A percentile compares a stretch with the other conserved stretches of the same genome.
phyloP scores from a whole-genome alignment of 2,113 vertebrate species.

The Pseudopipra pipra region DNA sequence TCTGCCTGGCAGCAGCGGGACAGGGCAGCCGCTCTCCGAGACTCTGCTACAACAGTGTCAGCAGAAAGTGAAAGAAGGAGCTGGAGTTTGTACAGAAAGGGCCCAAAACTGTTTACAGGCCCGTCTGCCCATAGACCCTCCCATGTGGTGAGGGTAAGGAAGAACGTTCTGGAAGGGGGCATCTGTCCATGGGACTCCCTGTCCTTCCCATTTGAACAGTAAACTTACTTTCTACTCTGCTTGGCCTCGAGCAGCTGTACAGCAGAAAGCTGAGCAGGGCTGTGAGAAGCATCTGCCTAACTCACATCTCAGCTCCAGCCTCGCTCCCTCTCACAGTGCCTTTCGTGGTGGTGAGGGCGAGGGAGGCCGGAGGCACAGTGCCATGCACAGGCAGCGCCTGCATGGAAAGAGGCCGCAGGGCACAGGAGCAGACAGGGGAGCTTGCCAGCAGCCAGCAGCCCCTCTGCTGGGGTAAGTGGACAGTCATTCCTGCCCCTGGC shows the following conservation, averaged over 20 bases:
- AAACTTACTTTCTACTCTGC: rapidly evolving
- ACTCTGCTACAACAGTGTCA: not conserved
- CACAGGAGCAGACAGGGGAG: rapidly evolving
- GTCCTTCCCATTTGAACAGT: not conserved
- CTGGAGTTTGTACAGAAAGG: not conserved
- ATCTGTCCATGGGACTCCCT: rapidly evolving
- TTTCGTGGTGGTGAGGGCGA: rapidly evolving
- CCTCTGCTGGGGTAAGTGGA: rapidly evolving
- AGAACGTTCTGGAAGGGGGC: rapidly evolving
- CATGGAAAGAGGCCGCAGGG: rapidly evolving
- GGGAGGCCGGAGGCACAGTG: not conserved
- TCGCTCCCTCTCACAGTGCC: rapidly evolving
- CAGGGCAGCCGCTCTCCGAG: not conserved
- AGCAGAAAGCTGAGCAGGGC: not conserved
- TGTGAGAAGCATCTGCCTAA: not conserved
- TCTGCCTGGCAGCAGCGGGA: rapidly evolving
- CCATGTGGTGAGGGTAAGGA: too few relatives aligned
- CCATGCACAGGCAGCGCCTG: rapidly evolving
- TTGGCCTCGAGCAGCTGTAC: not conserved
- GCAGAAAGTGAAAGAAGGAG: not conserved
- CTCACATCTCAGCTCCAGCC: rapidly evolving
- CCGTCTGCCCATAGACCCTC: rapidly evolving
- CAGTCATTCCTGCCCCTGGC: rapidly evolving
- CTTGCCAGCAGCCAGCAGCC: rapidly evolving
- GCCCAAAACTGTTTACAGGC: too few relatives aligned